These are phyloP conservation scores for Calliopsis andreniformis DNA, from an alignment of 1,140 invertebrate species.

Conservation along the genomic window DNA sequence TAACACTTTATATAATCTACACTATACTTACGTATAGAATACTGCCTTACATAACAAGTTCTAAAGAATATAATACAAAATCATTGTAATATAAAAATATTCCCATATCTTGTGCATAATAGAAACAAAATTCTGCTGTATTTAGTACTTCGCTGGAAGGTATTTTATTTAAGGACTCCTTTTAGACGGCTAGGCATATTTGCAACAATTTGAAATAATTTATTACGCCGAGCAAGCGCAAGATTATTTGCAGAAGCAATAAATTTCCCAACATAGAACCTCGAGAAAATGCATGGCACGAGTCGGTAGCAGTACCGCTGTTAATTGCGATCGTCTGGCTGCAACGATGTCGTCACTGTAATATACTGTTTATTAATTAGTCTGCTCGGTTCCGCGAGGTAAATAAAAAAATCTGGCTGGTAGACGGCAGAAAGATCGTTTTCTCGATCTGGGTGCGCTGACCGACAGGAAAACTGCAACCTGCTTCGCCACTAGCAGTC, in stretches of 20 bases:
- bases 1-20: too few species aligned
- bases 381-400: not conserved
- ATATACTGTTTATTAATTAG: constrained; percentile 18
- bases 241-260: constrained; percentile 1
- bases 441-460: not conserved
- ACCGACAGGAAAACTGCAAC: not conserved
- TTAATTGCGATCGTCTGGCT: constrained; percentile 11
- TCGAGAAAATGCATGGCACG: not conserved
- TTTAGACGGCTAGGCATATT: too few species aligned
- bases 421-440: not conserved
- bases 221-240: not conserved
- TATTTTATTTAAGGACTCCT: too few species aligned
- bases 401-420: constrained; percentile 11
- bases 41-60: too few species aligned
- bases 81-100: too few species aligned
- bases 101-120: too few species aligned
- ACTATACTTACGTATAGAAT: too few species aligned
- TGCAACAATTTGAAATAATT: too few species aligned
- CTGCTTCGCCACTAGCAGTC: not conserved
- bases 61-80: too few species aligned
- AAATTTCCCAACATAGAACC: not conserved
- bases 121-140: too few species aligned
- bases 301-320: not conserved
- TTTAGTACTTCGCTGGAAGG: too few species aligned
- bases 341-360: not conserved